Percentiles rank a stretch among this genome's conserved stretches.
phyloP scores from a whole-genome alignment of 2,888 invertebrate genomes.

The Hybos culiciformis region DNA sequence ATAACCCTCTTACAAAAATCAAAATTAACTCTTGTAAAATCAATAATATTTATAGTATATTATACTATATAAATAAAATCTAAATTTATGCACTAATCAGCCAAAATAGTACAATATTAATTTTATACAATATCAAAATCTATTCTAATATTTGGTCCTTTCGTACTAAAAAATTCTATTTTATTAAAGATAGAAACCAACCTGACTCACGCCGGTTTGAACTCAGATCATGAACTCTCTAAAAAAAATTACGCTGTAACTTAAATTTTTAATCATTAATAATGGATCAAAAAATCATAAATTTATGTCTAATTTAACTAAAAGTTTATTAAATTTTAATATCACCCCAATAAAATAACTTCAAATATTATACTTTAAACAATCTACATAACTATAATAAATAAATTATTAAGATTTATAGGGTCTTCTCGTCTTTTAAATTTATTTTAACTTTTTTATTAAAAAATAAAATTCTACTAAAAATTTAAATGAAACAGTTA shows the following conservation, averaged over 20 bases:
- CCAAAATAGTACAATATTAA: conserved; percentile 41
- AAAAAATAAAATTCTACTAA: conserved; percentile 42
- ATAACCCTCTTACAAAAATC: conserved; percentile 35
- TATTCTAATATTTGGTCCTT: conserved; percentile 53
- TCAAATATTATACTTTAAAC: conserved; percentile 24
- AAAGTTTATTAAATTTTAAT: conserved; percentile 45
- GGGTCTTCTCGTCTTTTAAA: conserved; percentile 66
- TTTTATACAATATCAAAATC: conserved; percentile 26
- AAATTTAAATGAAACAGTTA: conserved; percentile 42
- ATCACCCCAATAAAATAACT: conserved; percentile 52
- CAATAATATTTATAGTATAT: conserved; percentile 44
- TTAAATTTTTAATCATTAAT: conserved; percentile 50
- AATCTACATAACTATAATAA: conserved; percentile 30
- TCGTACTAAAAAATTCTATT: conserved; percentile 57
- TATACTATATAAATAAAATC: conserved; percentile 48
- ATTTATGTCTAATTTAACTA: conserved; percentile 34
- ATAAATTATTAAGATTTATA: conserved; percentile 51
- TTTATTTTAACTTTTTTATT: conserved; percentile 52
- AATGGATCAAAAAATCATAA: conserved; percentile 42
- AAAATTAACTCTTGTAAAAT: conserved; percentile 37
- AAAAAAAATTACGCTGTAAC: conserved; percentile 71
- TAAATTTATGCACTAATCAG: conserved; percentile 60
- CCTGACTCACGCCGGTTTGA: conserved; percentile 75
- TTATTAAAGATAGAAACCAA: conserved; percentile 67
- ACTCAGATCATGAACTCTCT: conserved; percentile 75